A percentile compares a stretch with the other conserved stretches of the same genome.
Evolutionary conservation across 2,797 vertebrate genomes (phyloP).

Genomic region (Falco novaeseelandiae): DNA sequence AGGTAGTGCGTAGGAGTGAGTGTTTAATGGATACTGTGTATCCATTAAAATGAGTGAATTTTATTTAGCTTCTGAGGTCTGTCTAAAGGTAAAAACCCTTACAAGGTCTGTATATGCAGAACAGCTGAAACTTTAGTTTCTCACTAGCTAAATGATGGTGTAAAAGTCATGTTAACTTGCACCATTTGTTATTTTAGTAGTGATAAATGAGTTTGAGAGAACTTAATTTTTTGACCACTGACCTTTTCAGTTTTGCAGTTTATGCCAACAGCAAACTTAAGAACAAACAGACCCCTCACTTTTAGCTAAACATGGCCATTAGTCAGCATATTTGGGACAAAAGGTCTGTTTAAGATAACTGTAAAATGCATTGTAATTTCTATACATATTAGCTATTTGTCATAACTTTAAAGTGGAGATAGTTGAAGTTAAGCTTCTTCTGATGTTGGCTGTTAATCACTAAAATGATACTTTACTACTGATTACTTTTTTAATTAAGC

Average conservation of each 20-base stretch:
- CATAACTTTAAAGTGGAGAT: background rate
- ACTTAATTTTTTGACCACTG: slow-evolving; percentile 45
- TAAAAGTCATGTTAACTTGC: slow-evolving; percentile 16
- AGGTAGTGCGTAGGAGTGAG: background rate
- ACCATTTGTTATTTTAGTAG: slow-evolving; percentile 28
- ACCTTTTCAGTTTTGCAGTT: slow-evolving; percentile 40
- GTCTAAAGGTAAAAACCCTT: background rate
- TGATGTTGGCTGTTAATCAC: slow-evolving; percentile 65
- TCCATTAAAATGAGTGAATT: background rate
- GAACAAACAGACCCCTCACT: background rate
- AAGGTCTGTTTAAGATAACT: slow-evolving; percentile 51
- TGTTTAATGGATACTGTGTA: background rate
- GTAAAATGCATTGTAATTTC: slow-evolving; percentile 57
- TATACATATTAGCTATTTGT: slow-evolving; percentile 52
- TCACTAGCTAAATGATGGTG: background rate
- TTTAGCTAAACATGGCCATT: background rate
- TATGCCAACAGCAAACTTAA: slow-evolving; percentile 3
- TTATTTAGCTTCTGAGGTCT: background rate
- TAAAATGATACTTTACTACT: slow-evolving; percentile 76
- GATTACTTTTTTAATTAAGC: slow-evolving; percentile 79
- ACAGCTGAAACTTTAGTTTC: background rate
- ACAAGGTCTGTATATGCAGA: background rate
- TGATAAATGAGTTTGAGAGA: slow-evolving; percentile 34
- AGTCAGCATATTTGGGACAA: slow-evolving; percentile 44
- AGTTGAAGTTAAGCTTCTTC: slow-evolving; percentile 58